Evolutionary conservation across 2,888 invertebrate genomes (phyloP).

Genomic region (Microctonus aethiopoides): DNA sequence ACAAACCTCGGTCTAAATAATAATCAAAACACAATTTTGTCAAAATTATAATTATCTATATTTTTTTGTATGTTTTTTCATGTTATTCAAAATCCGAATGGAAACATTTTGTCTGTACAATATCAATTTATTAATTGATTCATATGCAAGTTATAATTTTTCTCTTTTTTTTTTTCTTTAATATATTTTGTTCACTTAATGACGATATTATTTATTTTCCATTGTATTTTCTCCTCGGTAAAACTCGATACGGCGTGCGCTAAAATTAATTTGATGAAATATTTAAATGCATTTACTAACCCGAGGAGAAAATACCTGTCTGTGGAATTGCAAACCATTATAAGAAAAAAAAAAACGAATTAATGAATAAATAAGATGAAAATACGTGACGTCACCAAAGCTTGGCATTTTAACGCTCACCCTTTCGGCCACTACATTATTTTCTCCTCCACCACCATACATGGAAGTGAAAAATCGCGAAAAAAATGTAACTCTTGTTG

Average conservation of each 20-base stretch:
- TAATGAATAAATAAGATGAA: slow-evolving; percentile 32
- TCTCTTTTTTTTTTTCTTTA: slow-evolving; percentile 40
- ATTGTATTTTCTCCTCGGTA: slow-evolving; percentile 24
- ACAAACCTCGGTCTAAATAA: slow-evolving; percentile 39
- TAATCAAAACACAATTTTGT: slow-evolving; percentile 47
- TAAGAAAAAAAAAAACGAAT: slow-evolving; percentile 24
- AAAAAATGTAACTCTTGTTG: not conserved
- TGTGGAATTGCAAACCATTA: not conserved
- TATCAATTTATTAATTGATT: slow-evolving; percentile 42
- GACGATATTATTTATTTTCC: slow-evolving; percentile 25
- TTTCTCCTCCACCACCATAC: slow-evolving; percentile 27
- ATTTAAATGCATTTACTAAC: not conserved
- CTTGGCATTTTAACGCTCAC: slow-evolving; percentile 54
- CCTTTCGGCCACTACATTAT: slow-evolving; percentile 17
- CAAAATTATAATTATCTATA: slow-evolving; percentile 65
- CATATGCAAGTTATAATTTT: slow-evolving; percentile 33
- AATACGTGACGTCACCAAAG: slow-evolving; percentile 58
- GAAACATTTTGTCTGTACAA: slow-evolving; percentile 62
- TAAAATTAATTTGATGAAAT: not conserved
- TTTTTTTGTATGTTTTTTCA: slow-evolving; percentile 48
- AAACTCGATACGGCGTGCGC: slow-evolving; percentile 13
- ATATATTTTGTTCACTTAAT: slow-evolving; percentile 25
- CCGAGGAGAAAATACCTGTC: not conserved
- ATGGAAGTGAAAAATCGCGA: slow-evolving; percentile 19
- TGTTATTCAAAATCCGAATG: slow-evolving; percentile 52